phyloP scores from a whole-genome alignment of 2,113 vertebrate species.

The Bungarus multicinctus region DNA sequence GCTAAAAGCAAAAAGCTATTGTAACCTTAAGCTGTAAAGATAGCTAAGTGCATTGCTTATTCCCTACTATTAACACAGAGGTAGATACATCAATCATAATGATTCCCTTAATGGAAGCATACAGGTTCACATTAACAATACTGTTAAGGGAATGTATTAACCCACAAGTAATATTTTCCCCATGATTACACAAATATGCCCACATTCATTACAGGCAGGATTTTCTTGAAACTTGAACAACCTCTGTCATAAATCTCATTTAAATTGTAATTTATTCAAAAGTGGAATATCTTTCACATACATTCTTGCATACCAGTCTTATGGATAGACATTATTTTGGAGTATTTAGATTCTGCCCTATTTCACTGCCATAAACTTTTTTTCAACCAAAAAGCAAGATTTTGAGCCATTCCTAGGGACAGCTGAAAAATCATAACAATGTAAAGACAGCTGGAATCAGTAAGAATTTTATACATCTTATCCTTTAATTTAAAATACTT shows the following conservation, averaged over 20 bases:
- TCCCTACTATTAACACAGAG: neutral
- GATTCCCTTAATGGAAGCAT: neutral
- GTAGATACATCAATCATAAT: neutral
- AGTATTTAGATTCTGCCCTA: neutral
- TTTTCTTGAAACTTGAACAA: neutral
- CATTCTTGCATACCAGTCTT: neutral
- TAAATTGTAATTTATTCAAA: neutral
- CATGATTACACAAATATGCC: constrained; percentile 1
- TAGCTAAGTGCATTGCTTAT: neutral
- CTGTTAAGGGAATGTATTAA: neutral
- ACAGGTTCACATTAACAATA: neutral
- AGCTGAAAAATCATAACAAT: neutral
- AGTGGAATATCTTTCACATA: neutral
- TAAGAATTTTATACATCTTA: neutral
- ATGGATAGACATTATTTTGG: neutral
- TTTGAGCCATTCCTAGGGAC: neutral
- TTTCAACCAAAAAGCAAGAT: neutral
- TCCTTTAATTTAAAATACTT: neutral
- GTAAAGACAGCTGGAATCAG: neutral
- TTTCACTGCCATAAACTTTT: neutral
- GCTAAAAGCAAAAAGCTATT: neutral
- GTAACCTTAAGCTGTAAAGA: neutral
- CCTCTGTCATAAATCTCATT: neutral
- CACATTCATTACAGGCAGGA: neutral
- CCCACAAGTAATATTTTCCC: constrained; percentile 9